Evolutionary conservation across 1,140 invertebrate genomes (phyloP).

Genomic region (Caenorhabditis briggsae): DNA sequence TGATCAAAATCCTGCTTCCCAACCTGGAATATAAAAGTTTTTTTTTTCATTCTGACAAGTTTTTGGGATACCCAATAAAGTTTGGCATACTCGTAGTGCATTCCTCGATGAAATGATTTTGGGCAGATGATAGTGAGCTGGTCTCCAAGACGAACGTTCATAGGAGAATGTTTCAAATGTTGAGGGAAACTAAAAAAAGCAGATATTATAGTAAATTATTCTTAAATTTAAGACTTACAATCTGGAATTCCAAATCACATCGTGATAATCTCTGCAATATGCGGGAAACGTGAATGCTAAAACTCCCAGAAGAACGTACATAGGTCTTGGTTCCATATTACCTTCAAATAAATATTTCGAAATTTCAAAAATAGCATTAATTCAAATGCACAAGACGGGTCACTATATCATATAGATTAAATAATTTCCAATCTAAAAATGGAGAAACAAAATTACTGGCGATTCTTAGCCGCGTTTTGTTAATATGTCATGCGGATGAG

Average conservation of each 20-base stretch:
- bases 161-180: too few species aligned
- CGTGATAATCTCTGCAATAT: background rate
- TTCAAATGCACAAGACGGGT: too few species aligned
- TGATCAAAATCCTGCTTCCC: background rate
- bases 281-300: background rate
- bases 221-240: background rate
- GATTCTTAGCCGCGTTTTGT: too few species aligned
- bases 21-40: background rate
- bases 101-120: background rate
- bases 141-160: background rate
- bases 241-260: conserved; percentile 16
- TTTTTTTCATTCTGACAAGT: background rate
- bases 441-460: too few species aligned
- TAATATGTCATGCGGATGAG: too few species aligned
- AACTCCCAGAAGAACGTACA: background rate
- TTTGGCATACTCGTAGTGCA: background rate
- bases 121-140: conserved; percentile 12
- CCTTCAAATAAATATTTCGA: too few species aligned
- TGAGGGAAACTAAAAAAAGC: background rate
- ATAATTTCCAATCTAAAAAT: too few species aligned
- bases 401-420: too few species aligned
- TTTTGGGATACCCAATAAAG: background rate
- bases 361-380: too few species aligned
- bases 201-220: background rate
- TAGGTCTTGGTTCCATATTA: background rate